Conservation (phyloP, 2,797 vertebrate species). For the Rhynchotus rufescens region DNA sequence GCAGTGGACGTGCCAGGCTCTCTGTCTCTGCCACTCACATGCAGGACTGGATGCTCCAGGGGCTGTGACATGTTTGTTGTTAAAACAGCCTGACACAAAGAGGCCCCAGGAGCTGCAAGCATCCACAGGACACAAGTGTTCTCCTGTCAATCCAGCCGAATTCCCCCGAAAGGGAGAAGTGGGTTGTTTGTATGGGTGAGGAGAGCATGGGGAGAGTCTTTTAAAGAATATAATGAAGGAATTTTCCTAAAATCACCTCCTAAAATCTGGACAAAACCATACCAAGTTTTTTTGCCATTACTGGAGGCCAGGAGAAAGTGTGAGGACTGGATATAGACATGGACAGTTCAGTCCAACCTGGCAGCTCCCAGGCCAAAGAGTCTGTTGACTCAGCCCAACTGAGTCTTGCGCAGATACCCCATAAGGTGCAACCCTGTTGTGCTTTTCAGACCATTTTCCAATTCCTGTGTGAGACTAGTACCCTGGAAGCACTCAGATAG, state of each 20-base stretch:
- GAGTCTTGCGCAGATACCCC: neutral
- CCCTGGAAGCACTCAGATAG: neutral
- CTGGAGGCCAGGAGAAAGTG: neutral
- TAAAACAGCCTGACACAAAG: constrained; percentile 74
- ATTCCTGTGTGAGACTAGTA: too few species aligned
- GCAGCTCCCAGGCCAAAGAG: neutral
- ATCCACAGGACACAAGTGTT: constrained; percentile 49
- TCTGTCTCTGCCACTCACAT: constrained; percentile 4
- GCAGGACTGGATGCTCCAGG: constrained; percentile 53
- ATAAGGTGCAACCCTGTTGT: neutral
- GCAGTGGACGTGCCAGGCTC: neutral
- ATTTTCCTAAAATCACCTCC: constrained; percentile 35
- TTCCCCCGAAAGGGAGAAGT: neutral
- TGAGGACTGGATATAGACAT: neutral
- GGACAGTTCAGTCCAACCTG: neutral
- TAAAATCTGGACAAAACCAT: neutral
- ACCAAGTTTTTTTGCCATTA: neutral
- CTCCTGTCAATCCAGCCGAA: constrained; percentile 51
- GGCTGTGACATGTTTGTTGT: constrained; percentile 76
- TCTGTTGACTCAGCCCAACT: neutral
- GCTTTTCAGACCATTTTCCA: neutral
- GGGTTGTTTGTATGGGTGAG: neutral
- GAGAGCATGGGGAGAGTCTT: neutral
- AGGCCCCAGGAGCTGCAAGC: constrained; percentile 31
- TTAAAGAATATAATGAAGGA: constrained; percentile 22